Percentiles rank a stretch among this genome's conserved stretches.
These are phyloP conservation scores for Brachyistius frenatus DNA, from an alignment of 2,113 vertebrate species.

Conservation along the genomic window DNA sequence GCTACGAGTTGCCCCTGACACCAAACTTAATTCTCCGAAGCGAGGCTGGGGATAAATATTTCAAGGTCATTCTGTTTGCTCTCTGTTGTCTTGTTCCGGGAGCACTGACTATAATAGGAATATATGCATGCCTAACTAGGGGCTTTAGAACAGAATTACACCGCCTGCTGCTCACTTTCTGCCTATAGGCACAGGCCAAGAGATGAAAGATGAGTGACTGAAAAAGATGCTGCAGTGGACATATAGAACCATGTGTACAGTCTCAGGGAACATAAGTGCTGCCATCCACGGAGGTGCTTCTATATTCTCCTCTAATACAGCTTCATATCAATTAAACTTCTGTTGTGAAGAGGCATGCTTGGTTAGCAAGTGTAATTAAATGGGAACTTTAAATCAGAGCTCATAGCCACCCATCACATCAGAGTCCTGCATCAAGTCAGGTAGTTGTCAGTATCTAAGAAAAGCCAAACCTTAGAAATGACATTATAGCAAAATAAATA, in stretches of 20 bases:
- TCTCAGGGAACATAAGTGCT: constrained; percentile 15
- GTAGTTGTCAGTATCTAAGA: constrained; percentile 12
- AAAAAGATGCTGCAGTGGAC: constrained; percentile 69
- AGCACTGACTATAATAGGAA: constrained; percentile 80
- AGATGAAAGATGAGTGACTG: constrained; percentile 72
- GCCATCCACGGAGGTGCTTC: not conserved
- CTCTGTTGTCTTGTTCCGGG: constrained; percentile 84
- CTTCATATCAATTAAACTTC: constrained; percentile 29
- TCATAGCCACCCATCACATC: not conserved
- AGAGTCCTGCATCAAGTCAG: constrained; percentile 6
- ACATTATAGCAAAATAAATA: not conserved
- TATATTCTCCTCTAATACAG: constrained; percentile 3
- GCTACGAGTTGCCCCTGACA: constrained; percentile 78
- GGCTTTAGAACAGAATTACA: constrained; percentile 75
- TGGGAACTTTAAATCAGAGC: not conserved
- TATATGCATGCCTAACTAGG: constrained; percentile 81
- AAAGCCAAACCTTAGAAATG: not conserved
- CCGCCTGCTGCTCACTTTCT: constrained; percentile 69
- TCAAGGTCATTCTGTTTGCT: constrained; percentile 84
- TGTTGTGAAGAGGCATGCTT: constrained; percentile 24
- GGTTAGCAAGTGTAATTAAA: constrained; percentile 17
- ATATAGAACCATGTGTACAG: constrained; percentile 23
- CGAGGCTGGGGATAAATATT: constrained; percentile 81
- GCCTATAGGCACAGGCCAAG: constrained; percentile 69
- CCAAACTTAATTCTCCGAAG: constrained; percentile 83